These are phyloP conservation scores for Malurus alboscapulatus DNA, from an alignment of 2,113 vertebrate genomes.

Conservation along the genomic window DNA sequence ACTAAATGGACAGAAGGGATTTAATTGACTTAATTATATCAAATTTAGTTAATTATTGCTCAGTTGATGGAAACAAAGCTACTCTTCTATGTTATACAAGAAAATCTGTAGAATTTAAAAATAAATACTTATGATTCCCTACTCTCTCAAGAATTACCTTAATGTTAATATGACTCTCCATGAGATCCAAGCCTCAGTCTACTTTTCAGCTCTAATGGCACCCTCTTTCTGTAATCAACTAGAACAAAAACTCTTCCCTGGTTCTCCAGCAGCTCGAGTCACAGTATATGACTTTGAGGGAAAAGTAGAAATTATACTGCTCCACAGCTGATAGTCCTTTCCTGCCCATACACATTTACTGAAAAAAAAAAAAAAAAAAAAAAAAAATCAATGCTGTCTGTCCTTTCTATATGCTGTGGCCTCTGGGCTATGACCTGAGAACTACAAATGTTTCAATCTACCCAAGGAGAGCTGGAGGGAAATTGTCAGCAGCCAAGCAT, in stretches of 20 bases:
- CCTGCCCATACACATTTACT: not conserved
- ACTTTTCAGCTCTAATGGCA: not conserved
- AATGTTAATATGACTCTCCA: not conserved
- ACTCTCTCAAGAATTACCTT: not conserved
- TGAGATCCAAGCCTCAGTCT: not conserved
- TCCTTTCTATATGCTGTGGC: not conserved
- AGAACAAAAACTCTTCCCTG: not conserved
- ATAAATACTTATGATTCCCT: not conserved
- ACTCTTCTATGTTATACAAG: not conserved
- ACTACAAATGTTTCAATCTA: not conserved
- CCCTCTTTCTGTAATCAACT: not conserved
- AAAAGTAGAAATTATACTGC: not conserved
- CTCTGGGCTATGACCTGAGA: not conserved
- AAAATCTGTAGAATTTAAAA: not conserved
- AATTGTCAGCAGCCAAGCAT: not conserved
- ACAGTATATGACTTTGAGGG: not conserved
- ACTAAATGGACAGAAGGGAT: not conserved
- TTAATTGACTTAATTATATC: not conserved
- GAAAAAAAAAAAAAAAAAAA: not conserved
- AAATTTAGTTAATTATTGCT: conserved; percentile 22
- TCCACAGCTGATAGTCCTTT: not conserved
- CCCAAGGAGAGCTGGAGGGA: not conserved
- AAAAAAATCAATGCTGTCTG: not conserved
- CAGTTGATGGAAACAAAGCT: not conserved
- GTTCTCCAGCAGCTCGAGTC: not conserved